Conservation (phyloP, 2,797 vertebrate genomes). For the Trachurus trachurus region DNA sequence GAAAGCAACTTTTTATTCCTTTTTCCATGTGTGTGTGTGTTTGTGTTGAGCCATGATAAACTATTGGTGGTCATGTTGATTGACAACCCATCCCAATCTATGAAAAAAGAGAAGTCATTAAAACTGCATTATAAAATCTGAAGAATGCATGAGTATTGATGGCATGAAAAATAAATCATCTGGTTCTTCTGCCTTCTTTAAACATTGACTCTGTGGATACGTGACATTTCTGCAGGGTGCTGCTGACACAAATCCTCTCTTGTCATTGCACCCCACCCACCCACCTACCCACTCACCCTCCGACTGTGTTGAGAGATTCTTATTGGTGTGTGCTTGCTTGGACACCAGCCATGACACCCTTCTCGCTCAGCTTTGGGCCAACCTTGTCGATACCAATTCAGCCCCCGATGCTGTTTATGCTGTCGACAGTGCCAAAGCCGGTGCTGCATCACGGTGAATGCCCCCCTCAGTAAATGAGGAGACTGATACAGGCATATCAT, state of each 20-base stretch:
- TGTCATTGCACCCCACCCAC: neutral
- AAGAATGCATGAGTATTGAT: constrained; percentile 48
- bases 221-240: constrained; percentile 55
- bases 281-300: too few species aligned
- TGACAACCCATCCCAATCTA: constrained; percentile 37
- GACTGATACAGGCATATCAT: constrained; percentile 65
- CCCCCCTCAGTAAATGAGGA: constrained; percentile 49
- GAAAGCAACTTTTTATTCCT: neutral
- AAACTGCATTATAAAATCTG: constrained; percentile 37
- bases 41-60: neutral
- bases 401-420: constrained; percentile 27
- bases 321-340: constrained; percentile 38
- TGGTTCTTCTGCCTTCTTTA: constrained; percentile 41
- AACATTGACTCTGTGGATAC: constrained; percentile 55
- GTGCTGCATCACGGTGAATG: constrained; percentile 35
- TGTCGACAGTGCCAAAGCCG: constrained; percentile 36
- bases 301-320: constrained; percentile 47
- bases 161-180: constrained; percentile 52
- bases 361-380: constrained; percentile 45
- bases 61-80: constrained; percentile 12
- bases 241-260: constrained; percentile 41
- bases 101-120: constrained; percentile 32
- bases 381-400: constrained; percentile 67
- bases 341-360: constrained; percentile 62
- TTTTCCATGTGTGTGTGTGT: neutral